Evolutionary conservation across 2,888 invertebrate genomes (phyloP).

Genomic region (Podotricha telesiphe): DNA sequence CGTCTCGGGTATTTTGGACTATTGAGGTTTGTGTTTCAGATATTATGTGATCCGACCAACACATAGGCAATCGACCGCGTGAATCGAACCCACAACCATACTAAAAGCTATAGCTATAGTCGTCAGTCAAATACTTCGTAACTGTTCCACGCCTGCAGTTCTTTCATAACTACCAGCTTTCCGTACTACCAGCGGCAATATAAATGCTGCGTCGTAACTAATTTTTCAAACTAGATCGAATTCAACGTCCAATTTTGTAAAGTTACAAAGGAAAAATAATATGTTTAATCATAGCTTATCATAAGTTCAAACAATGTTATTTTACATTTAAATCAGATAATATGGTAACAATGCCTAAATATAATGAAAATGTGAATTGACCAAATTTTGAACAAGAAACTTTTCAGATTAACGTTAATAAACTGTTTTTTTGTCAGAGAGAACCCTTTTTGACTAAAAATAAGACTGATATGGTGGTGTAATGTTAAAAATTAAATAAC

Average conservation of each 20-base stretch:
- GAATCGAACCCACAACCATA: no score
- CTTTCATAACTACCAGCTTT: neutral
- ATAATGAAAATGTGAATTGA: constrained; percentile 35
- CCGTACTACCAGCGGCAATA: neutral
- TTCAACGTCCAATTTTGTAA: constrained; percentile 10
- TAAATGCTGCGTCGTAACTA: neutral
- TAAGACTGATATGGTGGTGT: no score
- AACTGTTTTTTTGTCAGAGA: neutral
- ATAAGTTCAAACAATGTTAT: constrained; percentile 11
- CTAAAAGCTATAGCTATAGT: no score
- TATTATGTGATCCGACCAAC: no score
- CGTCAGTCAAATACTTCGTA: no score
- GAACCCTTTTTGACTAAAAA: no score
- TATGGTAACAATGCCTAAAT: constrained; percentile 17
- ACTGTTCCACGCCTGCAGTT: no score
- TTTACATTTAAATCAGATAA: constrained; percentile 29
- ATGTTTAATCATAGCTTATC: constrained; percentile 38
- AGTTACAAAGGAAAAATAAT: constrained; percentile 21
- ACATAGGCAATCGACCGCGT: no score
- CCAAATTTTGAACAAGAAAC: constrained; percentile 45
- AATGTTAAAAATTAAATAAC: no score
- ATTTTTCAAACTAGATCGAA: neutral
- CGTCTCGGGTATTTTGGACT: no score
- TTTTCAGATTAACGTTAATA: constrained; percentile 48
- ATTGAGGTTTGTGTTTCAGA: no score